phyloP scores from a whole-genome alignment of 2,888 invertebrate species.

The Machimus rusticus region DNA sequence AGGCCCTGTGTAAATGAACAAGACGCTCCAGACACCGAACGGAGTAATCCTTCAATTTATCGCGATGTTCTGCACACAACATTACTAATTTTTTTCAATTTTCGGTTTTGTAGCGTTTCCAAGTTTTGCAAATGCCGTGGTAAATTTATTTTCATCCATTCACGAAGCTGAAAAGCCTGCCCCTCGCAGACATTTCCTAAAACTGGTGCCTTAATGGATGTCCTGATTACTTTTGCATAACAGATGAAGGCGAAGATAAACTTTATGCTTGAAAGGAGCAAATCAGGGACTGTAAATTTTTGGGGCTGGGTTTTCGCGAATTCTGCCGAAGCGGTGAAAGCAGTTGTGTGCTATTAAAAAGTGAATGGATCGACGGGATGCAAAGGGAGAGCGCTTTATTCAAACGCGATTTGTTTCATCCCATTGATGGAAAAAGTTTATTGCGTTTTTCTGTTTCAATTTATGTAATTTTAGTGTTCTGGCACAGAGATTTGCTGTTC shows the following conservation, averaged over 20 bases:
- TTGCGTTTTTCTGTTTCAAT: slow-evolving; percentile 2
- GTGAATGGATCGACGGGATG: background rate
- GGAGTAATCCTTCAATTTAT: slow-evolving; percentile 14
- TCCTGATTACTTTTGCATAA: slow-evolving; percentile 42
- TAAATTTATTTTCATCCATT: slow-evolving; percentile 8
- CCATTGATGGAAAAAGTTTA: slow-evolving; percentile 18
- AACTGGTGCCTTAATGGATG: slow-evolving; percentile 34
- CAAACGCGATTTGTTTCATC: slow-evolving; percentile 19
- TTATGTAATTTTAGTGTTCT: background rate
- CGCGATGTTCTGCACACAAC: background rate
- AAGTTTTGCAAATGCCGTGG: background rate
- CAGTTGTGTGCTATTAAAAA: slow-evolving; percentile 14
- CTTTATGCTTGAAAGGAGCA: slow-evolving; percentile 39
- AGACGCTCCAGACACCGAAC: background rate
- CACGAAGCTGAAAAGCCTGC: background rate
- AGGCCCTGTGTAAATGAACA: background rate
- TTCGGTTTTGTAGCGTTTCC: slow-evolving; percentile 6
- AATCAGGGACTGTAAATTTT: slow-evolving; percentile 22
- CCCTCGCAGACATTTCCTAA: slow-evolving; percentile 1
- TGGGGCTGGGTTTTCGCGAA: background rate
- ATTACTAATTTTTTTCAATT: slow-evolving; percentile 19
- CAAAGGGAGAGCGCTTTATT: background rate
- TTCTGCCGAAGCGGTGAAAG: background rate
- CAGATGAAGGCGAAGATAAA: slow-evolving; percentile 36
- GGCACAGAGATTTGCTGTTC: background rate